These are phyloP conservation scores for Datnioides undecimradiatus DNA, from an alignment of 2,113 vertebrate genomes.

Conservation along the genomic window DNA sequence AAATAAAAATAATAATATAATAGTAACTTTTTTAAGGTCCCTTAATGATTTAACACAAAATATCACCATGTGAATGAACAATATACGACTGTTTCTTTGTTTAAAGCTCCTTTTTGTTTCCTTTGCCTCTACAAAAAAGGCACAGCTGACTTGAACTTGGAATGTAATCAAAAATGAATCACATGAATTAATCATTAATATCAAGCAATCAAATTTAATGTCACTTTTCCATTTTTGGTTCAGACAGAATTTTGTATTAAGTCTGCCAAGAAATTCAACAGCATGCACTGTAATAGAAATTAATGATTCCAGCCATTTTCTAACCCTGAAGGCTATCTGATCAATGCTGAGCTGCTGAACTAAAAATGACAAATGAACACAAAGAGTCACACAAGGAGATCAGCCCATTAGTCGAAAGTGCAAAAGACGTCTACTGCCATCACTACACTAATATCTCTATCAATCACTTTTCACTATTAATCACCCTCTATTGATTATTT, in stretches of 20 bases:
- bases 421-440: conserved; percentile 6
- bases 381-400: conserved; percentile 25
- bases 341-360: not conserved
- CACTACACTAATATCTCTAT: conserved; percentile 17
- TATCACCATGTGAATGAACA: not conserved
- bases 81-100: not conserved
- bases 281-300: conserved; percentile 7
- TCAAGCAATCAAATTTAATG: not conserved
- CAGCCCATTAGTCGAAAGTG: conserved; percentile 10
- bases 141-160: not conserved
- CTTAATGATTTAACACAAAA: not conserved
- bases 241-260: not conserved
- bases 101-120: not conserved
- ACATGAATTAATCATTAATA: not conserved
- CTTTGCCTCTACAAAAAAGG: not conserved
- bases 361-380: conserved; percentile 48
- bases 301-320: conserved; percentile 7
- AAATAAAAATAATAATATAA: no score
- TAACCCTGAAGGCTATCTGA: conserved; percentile 20
- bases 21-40: not conserved
- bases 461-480: conserved; percentile 36
- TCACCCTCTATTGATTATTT: conserved; percentile 14
- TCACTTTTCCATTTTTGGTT: not conserved
- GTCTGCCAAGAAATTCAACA: conserved; percentile 31
- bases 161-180: not conserved